Conservation (phyloP, 2,797 vertebrate genomes). For the Brachyrhaphis roseni region DNA sequence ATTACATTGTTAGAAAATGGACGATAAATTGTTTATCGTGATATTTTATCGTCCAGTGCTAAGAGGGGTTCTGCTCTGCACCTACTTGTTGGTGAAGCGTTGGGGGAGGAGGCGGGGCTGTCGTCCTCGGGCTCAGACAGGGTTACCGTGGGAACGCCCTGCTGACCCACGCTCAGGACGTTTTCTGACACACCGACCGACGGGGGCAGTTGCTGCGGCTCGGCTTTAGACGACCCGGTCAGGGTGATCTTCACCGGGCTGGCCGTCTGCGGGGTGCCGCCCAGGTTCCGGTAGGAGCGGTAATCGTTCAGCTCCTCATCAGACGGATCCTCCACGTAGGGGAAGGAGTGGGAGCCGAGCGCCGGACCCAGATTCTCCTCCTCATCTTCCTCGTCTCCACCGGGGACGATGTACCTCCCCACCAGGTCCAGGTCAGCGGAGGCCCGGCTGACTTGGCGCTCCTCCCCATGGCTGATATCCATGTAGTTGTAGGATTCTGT, state of each 20-base stretch:
- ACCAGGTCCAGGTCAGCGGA: slow-evolving; percentile 62
- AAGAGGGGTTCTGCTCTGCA: background rate
- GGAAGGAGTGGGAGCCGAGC: slow-evolving; percentile 83
- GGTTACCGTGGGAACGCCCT: slow-evolving; percentile 92
- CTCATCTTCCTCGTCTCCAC: slow-evolving; percentile 58
- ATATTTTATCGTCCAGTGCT: no score
- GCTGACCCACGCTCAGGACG: slow-evolving; percentile 87
- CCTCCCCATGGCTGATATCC: slow-evolving; percentile 91
- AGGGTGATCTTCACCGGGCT: slow-evolving; percentile 91
- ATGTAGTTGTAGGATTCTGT: slow-evolving; percentile 94
- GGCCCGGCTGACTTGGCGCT: slow-evolving; percentile 68
- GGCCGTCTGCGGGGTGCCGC: slow-evolving; percentile 77
- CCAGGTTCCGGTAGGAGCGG: slow-evolving; percentile 77
- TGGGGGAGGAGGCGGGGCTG: slow-evolving; percentile 89
- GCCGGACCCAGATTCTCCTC: slow-evolving; percentile 82
- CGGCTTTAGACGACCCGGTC: slow-evolving; percentile 76
- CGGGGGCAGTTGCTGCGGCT: slow-evolving; percentile 55
- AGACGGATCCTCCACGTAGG: slow-evolving; percentile 85
- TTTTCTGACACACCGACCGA: slow-evolving; percentile 72
- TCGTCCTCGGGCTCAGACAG: slow-evolving; percentile 98
- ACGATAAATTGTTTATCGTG: no score
- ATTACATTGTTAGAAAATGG: no score
- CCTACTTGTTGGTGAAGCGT: slow-evolving; percentile 91
- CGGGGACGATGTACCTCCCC: slow-evolving; percentile 77
- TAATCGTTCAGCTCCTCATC: slow-evolving; percentile 84